Percentiles rank a stretch among this genome's conserved stretches.
These are phyloP conservation scores for Misgurnus anguillicaudatus DNA, from an alignment of 2,113 vertebrate genomes.

Conservation along the genomic window DNA sequence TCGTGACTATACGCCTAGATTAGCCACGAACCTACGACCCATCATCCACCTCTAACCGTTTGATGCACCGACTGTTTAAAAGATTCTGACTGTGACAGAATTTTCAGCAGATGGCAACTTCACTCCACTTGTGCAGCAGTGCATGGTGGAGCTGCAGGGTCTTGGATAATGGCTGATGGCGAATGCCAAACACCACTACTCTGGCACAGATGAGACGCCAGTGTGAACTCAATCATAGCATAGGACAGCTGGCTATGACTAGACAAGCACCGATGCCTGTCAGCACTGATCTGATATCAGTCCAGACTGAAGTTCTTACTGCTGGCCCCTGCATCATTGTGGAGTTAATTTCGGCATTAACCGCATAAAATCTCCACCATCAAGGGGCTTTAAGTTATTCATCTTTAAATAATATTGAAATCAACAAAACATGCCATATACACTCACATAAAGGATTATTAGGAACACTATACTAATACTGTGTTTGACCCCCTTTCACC, in stretches of 20 bases:
- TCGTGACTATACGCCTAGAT: too few relatives aligned
- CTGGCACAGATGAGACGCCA: conserved; percentile 16
- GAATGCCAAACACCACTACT: conserved; percentile 17
- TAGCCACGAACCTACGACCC: background rate
- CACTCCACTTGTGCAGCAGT: conserved; percentile 56
- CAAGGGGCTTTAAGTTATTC: background rate
- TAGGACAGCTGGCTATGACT: conserved; percentile 26
- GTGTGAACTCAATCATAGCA: conserved; percentile 38
- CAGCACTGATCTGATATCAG: conserved; percentile 25
- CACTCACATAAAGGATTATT: too few relatives aligned
- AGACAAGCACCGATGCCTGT: conserved; percentile 23
- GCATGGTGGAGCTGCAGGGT: conserved; percentile 44
- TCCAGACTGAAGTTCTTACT: conserved; percentile 4
- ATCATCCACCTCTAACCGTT: background rate
- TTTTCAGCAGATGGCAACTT: conserved; percentile 60
- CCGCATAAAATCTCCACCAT: background rate
- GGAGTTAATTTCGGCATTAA: conserved; percentile 3
- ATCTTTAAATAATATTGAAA: background rate
- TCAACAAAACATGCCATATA: background rate
- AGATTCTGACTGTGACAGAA: conserved; percentile 59
- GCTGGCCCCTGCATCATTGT: background rate
- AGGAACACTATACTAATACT: too few relatives aligned
- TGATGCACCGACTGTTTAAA: conserved; percentile 55
- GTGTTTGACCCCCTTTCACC: too few relatives aligned
- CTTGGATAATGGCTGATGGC: conserved; percentile 49